Evolutionary conservation across 2,888 invertebrate genomes (phyloP).

Genomic region (Helicoverpa assulta): DNA sequence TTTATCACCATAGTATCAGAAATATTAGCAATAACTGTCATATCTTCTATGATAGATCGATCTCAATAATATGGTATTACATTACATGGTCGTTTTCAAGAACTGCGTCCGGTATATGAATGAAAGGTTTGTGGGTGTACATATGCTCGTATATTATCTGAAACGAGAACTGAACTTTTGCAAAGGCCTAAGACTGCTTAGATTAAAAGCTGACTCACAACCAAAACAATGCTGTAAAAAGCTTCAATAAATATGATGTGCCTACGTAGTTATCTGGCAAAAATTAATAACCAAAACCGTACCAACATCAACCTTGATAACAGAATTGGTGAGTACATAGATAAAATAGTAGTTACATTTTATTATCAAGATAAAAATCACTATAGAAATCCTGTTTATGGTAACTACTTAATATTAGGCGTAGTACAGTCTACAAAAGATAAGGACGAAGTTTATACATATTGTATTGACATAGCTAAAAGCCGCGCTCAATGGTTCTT

Average conservation of each 20-base stretch:
- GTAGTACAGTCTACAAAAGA: slow-evolving; percentile 32
- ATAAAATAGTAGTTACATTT: slow-evolving; percentile 40
- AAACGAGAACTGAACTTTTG: too few species aligned
- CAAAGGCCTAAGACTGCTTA: too few species aligned
- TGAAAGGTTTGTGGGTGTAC: too few species aligned
- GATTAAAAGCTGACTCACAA: background rate
- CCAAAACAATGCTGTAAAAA: background rate
- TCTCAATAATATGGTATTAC: background rate
- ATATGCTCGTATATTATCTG: too few species aligned
- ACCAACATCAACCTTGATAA: slow-evolving; percentile 32
- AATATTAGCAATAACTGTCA: background rate
- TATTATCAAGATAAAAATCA: slow-evolving; percentile 32
- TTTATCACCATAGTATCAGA: background rate
- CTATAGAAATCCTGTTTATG: slow-evolving; percentile 42
- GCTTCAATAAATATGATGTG: slow-evolving; percentile 1
- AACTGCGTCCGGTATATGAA: too few species aligned
- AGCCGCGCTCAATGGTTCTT: slow-evolving; percentile 66
- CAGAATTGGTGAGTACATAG: slow-evolving; percentile 22
- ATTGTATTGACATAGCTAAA: slow-evolving; percentile 72
- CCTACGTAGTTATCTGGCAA: slow-evolving; percentile 9
- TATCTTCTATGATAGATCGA: background rate
- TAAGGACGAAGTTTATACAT: slow-evolving; percentile 40
- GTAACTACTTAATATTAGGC: slow-evolving; percentile 39
- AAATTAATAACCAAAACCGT: slow-evolving; percentile 42
- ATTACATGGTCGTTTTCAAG: too few species aligned